These are phyloP conservation scores for Eulacestoma nigropectus DNA, from an alignment of 2,113 vertebrate genomes.

Conservation along the genomic window DNA sequence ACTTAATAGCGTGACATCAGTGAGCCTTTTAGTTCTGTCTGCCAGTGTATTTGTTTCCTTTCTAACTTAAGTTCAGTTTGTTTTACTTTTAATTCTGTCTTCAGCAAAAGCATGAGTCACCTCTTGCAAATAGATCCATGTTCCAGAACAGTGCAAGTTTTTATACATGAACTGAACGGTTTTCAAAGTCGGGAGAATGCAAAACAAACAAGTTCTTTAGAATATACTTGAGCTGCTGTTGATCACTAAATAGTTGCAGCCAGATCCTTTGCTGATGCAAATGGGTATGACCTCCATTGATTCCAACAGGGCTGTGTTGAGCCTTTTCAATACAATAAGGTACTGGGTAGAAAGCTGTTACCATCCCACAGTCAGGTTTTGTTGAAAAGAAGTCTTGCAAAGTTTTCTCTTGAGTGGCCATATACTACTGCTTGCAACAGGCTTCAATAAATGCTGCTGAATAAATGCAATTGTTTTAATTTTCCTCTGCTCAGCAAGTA, in stretches of 20 bases:
- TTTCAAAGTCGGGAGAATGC: neutral
- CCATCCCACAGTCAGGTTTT: neutral
- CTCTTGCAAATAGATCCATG: neutral
- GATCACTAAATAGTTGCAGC: neutral
- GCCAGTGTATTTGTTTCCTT: slow-evolving; percentile 2
- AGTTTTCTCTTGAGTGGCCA: neutral
- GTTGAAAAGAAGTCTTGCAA: neutral
- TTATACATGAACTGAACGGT: neutral
- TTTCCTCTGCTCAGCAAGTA: neutral
- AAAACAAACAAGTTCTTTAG: slow-evolving; percentile 31
- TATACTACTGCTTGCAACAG: neutral
- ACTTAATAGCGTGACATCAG: neutral
- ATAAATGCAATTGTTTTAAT: neutral
- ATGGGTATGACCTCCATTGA: neutral
- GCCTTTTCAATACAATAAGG: neutral
- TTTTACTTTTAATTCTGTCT: slow-evolving; percentile 26
- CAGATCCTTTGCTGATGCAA: neutral
- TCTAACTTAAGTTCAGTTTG: slow-evolving; percentile 20
- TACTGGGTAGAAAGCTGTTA: neutral
- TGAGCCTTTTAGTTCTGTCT: slow-evolving; percentile 2
- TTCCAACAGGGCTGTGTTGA: neutral
- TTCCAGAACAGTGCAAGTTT: slow-evolving; percentile 10
- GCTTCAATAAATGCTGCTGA: neutral
- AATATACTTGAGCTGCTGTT: neutral
- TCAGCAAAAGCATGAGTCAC: slow-evolving; percentile 8